phyloP scores from a whole-genome alignment of 2,797 vertebrate species.

The Onychomys torridus region DNA sequence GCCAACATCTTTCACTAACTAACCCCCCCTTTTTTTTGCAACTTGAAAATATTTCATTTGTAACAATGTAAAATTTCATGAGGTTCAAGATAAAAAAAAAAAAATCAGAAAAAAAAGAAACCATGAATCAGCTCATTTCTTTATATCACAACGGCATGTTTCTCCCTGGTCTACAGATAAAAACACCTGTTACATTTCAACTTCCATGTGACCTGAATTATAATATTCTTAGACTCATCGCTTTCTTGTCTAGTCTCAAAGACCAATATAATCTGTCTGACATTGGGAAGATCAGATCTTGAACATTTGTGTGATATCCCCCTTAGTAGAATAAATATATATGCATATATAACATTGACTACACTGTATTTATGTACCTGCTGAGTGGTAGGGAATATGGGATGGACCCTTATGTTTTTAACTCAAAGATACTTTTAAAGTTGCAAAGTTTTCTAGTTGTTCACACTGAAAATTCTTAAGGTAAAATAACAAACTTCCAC shows the following conservation, averaged over 20 bases:
- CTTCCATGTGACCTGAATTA: neutral
- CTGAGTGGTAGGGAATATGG: neutral
- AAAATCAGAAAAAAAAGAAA: constrained; percentile 36
- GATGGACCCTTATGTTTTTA: neutral
- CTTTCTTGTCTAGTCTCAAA: neutral
- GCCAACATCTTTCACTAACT: constrained; percentile 32
- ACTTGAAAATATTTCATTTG: constrained; percentile 43
- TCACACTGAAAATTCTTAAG: neutral
- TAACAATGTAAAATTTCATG: constrained; percentile 20
- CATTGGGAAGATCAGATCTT: neutral
- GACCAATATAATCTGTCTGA: neutral
- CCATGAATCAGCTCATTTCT: constrained; percentile 1
- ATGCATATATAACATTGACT: neutral
- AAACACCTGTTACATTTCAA: constrained; percentile 7
- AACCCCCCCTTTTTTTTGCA: neutral
- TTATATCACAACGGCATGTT: constrained; percentile 11
- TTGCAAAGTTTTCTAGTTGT: neutral
- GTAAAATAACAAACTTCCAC: neutral
- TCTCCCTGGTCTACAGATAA: neutral
- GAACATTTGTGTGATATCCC: neutral
- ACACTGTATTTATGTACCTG: neutral
- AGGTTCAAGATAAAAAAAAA: constrained; percentile 44
- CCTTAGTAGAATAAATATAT: neutral
- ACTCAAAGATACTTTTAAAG: constrained; percentile 44
- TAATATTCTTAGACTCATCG: neutral